Base-by-base conservation (phyloP, 1,140 invertebrate species). In the Aphis gossypii region DNA sequence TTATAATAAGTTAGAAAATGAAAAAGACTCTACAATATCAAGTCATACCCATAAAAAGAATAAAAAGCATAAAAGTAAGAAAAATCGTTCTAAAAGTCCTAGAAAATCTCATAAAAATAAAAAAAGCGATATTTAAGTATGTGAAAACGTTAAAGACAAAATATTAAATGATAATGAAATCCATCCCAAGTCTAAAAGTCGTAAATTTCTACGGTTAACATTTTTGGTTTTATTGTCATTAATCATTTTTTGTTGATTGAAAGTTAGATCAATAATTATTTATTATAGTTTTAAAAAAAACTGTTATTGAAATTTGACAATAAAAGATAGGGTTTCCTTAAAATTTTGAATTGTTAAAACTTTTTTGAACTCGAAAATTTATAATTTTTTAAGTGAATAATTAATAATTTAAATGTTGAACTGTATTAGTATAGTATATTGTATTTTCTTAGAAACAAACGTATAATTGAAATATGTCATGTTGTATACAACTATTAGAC, bases 61-160 rank as follows among this genome's bases (percentile, higher is more conserved):
- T 84, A 46, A 84, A 14, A 93, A 93, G 7, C 82, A 93, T 93
- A 93, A 93, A 83, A 84, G 38, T n/a, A 84, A 84, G 51, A 83
- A 21, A 86, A 93, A 86, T 44, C 30, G 18, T 83, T 92, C 91
- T 11, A 84, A 83, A 51, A 93, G 82, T 84, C 91, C 44, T 21
- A 54, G 84, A 92, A 54, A 9, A 83, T 41, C 48, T 38, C 23
- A 54, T 56, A 93, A 51, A 11, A 23, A 25, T 4, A 44, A 90
- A 44, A 90, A 60, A 4, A 35, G 18, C 1, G 8, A 0, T 41
- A 60, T 41, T 90, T 14, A 90, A 18, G 23, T 44, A 18, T 30
- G 54, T 90, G 14, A 90, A 60, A 41, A 60, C 6, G 38, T 54
- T 60, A 8, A 90, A 14, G 2, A 30, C 7, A 11, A 88, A 51